Base-by-base conservation (phyloP, 2,888 invertebrate species). In the Urechis unicinctus region DNA sequence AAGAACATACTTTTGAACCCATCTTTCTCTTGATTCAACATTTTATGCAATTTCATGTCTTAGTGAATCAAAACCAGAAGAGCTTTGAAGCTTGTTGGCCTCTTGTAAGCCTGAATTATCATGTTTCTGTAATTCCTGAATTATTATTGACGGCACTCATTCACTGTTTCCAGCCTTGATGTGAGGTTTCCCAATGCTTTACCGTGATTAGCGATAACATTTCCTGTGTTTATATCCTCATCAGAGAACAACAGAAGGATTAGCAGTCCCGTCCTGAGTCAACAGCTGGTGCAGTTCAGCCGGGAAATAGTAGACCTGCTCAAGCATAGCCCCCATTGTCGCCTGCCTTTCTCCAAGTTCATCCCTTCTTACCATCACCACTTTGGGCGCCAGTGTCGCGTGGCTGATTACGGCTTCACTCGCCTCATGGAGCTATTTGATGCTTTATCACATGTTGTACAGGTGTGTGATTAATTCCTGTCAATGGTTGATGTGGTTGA, bases 351-450 rank as follows among this genome's bases (percentile, higher is more conserved):
- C 78, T 88, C 89, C 66, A 90, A 91, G 74, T 95, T 96, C 78
- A 91, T 94, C 50, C 92, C 94, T 13, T 88, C 91, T 0, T 96
- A 93, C 80, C 95, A 95, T 80, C 91, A 94, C 64, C 91, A 93
- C 79, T 95, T 92, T 76, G 91, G 90, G 1, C 86, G 89, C 61
- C 95, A 95, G 74, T 88, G 94, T 66, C 86, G 90, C 53, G 88
- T 95, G 1, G 88, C 91, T 1, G 91, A 93, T 78, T 95, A 92
- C 79, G 95, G 95, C 9, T 94, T 93, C 75, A 85, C 88, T 1
- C 93, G 94, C 77, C 82, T 96, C 22, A 87, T 88, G 49, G 94
- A 95, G 75, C 81, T 96, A 25, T 89, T 96, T 79, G 93, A 95
- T 74, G 85, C 92, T 43, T 88, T 95, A 62, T 88, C 91, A 2